A percentile compares a stretch with the other conserved stretches of the same genome.
Conservation (phyloP, 2,113 vertebrate species). For the Speoplatyrhinus poulsoni region DNA sequence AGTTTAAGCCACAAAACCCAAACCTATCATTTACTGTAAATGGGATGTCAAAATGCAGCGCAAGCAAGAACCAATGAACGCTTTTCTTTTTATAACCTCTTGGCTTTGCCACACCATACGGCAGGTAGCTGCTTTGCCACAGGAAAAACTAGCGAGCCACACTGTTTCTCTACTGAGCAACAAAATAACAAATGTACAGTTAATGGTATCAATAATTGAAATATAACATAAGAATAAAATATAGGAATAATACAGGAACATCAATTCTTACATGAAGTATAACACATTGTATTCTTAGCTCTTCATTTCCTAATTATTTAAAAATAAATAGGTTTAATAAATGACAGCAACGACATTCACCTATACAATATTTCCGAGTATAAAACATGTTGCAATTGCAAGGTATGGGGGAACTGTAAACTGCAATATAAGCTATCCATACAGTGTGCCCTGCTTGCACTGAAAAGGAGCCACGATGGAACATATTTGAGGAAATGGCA, state of each 20-base stretch:
- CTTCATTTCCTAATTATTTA: not conserved
- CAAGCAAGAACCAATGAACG: not conserved
- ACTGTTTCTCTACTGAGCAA: too few species aligned
- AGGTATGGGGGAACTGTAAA: not conserved
- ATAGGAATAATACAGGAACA: too few species aligned
- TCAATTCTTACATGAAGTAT: too few species aligned
- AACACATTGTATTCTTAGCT: too few species aligned
- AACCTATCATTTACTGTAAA: constrained; percentile 1
- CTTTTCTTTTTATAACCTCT: not conserved
- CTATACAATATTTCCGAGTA: too few species aligned
- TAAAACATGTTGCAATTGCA: too few species aligned
- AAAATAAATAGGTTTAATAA: constrained; percentile 2
- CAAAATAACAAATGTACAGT: not conserved
- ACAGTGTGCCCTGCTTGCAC: constrained; percentile 2
- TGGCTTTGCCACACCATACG: not conserved
- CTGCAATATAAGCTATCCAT: not conserved
- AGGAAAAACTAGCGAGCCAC: not conserved
- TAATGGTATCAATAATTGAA: not conserved
- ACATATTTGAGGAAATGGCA: constrained; percentile 76
- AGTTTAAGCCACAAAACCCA: constrained; percentile 1
- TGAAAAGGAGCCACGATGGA: constrained; percentile 61
- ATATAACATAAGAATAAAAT: not conserved
- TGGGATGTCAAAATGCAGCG: not conserved
- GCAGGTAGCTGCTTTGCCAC: not conserved
- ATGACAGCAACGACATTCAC: too few species aligned